Evolutionary conservation across 2,113 vertebrate species (phyloP), one percentile per base, ranked within the genome.

Genomic region (Tor tambroides): DNA sequence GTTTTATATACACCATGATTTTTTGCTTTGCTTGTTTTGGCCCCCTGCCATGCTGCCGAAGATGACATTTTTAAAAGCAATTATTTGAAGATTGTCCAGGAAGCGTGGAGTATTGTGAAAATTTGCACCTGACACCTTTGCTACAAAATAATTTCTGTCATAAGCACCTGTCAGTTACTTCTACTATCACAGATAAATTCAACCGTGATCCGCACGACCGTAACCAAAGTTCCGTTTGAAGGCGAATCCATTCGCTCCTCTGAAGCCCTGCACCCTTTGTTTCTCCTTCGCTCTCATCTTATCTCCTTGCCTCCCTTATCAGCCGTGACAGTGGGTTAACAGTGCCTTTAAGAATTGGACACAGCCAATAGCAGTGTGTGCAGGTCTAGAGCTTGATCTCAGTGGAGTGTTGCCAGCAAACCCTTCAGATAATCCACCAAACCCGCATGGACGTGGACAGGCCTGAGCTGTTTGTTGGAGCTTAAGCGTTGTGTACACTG

Each of bases 291-390:
- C 90, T 88, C 89, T 92, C 89, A 90, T 84, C 89, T 93, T 94
- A 92, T 94, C 93, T 91, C 86, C 85, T 75, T 69, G 79, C 61
- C 81, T 71, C 72, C 51, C 90, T 94, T 94, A 94, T 94, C 92
- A 81, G 80, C 67, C 11, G 78, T 32, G 88, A 91, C 91, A 88
- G 85, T 85, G 85, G 88, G 89, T 91, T 91, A 92, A 92, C 91
- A 85, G 88, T 88, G 89, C 89, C 91, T 92, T 91, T 67, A 72
- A 90, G 87, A 88, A 89, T 88, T 78, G 88, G 89, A 90, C 90
- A 85, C 80, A 83, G 92, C 91, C 90, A 92, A 91, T 86, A 90
- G 84, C 43, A 54, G 51, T 63, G 46, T 23, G 84, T 76, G 75
- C 83, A 85, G 90, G 32, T 80, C 35, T 61, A 10, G 51, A 59